Base-by-base conservation (phyloP, 1,140 invertebrate genomes). In the Aphelenchoides fujianensis region DNA sequence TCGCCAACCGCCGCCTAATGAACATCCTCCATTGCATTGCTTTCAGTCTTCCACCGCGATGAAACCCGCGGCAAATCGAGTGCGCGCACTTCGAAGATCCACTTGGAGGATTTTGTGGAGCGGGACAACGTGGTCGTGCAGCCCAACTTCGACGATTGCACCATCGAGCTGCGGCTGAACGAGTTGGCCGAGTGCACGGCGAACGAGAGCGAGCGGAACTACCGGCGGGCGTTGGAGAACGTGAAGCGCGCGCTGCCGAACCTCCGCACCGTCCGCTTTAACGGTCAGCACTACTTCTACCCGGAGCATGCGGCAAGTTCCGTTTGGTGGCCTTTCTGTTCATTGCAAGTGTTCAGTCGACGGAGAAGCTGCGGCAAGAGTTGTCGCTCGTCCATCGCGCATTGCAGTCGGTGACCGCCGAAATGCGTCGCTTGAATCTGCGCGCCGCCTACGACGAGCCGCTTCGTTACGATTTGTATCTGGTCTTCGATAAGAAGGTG, bases 41-140 rank as follows among this genome's bases (percentile, higher is more conserved):
- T 59, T 59, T 59, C 55, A 59, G 55, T 59, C 23, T 59, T 59
- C 23, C 19, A 59, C 34, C 55, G 55, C 23, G 55, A 59, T 19
- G 55, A 59, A 5, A 23, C 5, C 7, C 55, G 55, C 28, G 23
- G 19, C 19, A 59, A 59, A 59, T 30, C 55, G 5, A 59, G 55
- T 59, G 55, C 55, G 12, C 55, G 55, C 12, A 59, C 55, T 5
- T 59, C 55, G 5, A 59, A 59, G 19, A 59, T 59, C 23, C 5
- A 59, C 23, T 23, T 59, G 5, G 55, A 59, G 34, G 55, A 59
- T 32, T 59, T 59, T 32, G 5, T 59, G 28, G 55, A 59, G 12
- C 55, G 55, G 5, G 55, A 59, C 55, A 59, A 59, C 34, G 55
- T 59, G 12, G 19, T 19, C 55, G 23, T 59, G 28, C 55, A 59